Percentiles rank a stretch among this genome's conserved stretches.
Evolutionary conservation across 2,797 vertebrate genomes (phyloP).

Genomic region (Denticeps clupeoides): DNA sequence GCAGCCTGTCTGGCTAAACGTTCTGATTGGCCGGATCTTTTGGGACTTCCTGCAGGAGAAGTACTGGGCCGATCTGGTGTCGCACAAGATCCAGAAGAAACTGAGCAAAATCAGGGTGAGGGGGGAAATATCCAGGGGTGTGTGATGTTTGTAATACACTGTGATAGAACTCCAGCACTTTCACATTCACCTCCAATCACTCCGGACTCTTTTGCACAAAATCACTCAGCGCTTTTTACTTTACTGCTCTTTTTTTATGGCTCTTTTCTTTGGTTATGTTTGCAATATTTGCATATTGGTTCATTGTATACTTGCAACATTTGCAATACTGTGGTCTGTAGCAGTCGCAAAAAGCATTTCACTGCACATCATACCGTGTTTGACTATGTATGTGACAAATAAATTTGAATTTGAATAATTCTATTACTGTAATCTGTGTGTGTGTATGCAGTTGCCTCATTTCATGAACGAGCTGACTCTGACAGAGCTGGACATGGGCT

Average conservation of each 20-base stretch:
- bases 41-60: slow-evolving; percentile 79
- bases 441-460: slow-evolving; percentile 66
- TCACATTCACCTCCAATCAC: no score
- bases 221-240: no score
- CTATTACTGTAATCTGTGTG: background rate
- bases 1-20: slow-evolving; percentile 61
- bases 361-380: no score
- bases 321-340: no score
- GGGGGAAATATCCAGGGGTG: background rate
- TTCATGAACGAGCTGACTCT: slow-evolving; percentile 82
- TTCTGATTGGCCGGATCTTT: slow-evolving; percentile 72
- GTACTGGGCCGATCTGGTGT: slow-evolving; percentile 69
- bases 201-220: no score
- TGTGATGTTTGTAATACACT: background rate
- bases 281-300: no score
- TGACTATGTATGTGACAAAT: background rate
- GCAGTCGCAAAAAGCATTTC: no score
- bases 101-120: slow-evolving; percentile 80
- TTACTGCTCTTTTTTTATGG: no score
- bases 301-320: no score
- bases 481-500: slow-evolving; percentile 79
- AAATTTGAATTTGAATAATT: accelerated
- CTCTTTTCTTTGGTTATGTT: no score
- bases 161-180: background rate
- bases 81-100: slow-evolving; percentile 80